Evolutionary conservation across 1,140 invertebrate genomes (phyloP), one percentile per base, ranked within the genome.

Genomic region (Thrips palmi): DNA sequence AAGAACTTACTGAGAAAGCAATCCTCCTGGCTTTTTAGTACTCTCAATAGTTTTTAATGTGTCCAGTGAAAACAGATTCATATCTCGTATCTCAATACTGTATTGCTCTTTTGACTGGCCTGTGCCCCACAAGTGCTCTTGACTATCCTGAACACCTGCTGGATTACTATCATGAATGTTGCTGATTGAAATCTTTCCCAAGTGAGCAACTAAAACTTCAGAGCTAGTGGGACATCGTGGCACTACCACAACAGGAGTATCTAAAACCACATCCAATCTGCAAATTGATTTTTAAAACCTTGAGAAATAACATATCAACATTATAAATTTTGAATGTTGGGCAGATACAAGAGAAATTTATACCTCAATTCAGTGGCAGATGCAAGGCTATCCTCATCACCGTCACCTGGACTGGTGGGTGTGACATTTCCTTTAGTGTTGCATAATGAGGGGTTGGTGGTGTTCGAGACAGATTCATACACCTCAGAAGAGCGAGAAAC

Each of bases 151-250:
- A n/a, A n/a, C n/a, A n/a, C n/a, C n/a, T n/a, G n/a, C n/a, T n/a
- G n/a, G n/a, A n/a, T n/a, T n/a, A n/a, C n/a, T n/a, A n/a, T 23
- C 22, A 21, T 41, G 33, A 17, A 32, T 32, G 21, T 51, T 51
- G 33, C 32, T 53, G 46, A 89, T 59, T 17, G 70, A 73, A 50
- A 94, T 93, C 51, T 83, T 77, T 21, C 91, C 91, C 32, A 97
- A 65, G 63, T 92, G 86, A n/a, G 83, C 84, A 11, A 94, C 81
- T 33, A 93, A 69, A 15, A 93, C 85, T 51, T 88, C 70, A 12
- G 70, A 49, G 57, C 84, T 89, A 19, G 65, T 65, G n/a, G 73
- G 65, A 5, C 71, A 70, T 37, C 79, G 63, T 0, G 89, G 88
- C 31, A 94, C 57, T 20, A 93, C 77, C 31, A 94, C 66, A 18